phyloP scores from a whole-genome alignment of 2,113 vertebrate genomes.

The Zootoca vivipara region DNA sequence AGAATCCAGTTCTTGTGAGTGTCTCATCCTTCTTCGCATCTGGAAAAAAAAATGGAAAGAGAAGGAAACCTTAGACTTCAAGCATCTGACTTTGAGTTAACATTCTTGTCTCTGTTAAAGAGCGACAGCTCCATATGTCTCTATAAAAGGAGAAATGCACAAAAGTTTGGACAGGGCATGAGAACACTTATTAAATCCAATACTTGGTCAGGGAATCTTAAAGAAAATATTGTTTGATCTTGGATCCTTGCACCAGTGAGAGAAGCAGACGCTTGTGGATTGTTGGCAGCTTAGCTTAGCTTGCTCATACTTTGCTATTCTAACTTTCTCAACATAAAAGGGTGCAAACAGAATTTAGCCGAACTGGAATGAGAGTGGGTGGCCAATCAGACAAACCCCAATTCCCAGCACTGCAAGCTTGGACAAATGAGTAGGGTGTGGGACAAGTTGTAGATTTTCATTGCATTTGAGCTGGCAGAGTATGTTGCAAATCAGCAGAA shows the following conservation, averaged over 20 bases:
- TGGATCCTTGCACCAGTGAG: constrained; percentile 36
- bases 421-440: not conserved
- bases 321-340: constrained; percentile 45
- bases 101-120: constrained; percentile 66
- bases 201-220: constrained; percentile 49
- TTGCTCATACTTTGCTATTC: constrained; percentile 48
- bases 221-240: constrained; percentile 56
- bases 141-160: constrained; percentile 62
- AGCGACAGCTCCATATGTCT: constrained; percentile 53
- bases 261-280: constrained; percentile 26
- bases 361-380: constrained; percentile 8
- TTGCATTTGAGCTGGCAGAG: not conserved
- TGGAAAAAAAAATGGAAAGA: constrained; percentile 73
- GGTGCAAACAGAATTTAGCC: constrained; percentile 43
- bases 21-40: constrained; percentile 65
- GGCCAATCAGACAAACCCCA: not conserved
- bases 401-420: not conserved
- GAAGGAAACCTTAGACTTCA: constrained; percentile 63
- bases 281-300: constrained; percentile 41
- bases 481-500: not conserved
- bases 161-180: constrained; percentile 52
- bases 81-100: constrained; percentile 66
- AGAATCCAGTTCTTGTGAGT: constrained; percentile 51
- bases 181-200: constrained; percentile 65
- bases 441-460: not conserved